Conservation (phyloP, 1,140 invertebrate species). For the Danaus melanippus region DNA sequence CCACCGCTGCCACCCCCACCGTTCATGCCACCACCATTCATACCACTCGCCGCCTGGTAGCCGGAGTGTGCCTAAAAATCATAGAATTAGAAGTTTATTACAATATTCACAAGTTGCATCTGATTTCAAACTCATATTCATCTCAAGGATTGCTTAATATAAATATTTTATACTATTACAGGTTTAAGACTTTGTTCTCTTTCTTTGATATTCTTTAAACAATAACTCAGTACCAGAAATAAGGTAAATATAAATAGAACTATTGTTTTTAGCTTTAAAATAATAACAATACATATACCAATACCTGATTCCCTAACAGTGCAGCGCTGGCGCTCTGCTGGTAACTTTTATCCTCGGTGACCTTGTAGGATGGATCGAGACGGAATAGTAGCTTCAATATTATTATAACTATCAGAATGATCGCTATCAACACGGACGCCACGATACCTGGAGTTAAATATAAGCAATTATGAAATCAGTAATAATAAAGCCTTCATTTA, state of each 20-base stretch:
- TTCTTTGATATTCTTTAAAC: too few species aligned
- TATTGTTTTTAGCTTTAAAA: too few species aligned
- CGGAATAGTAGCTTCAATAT: constrained; percentile 91
- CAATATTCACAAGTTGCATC: too few species aligned
- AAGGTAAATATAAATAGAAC: too few species aligned
- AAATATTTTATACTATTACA: too few species aligned
- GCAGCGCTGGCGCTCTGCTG: constrained; percentile 83
- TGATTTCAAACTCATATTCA: too few species aligned
- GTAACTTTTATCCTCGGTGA: constrained; percentile 87
- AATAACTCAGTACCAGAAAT: too few species aligned
- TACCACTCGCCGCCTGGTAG: constrained; percentile 32
- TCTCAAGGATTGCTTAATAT: too few species aligned
- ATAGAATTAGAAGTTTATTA: too few species aligned
- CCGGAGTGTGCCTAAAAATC: constrained; percentile 51
- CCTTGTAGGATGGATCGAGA: constrained; percentile 90
- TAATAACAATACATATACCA: constrained; percentile 13
- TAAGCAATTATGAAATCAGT: too few species aligned
- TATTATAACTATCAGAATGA: constrained; percentile 91
- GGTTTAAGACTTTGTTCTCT: too few species aligned
- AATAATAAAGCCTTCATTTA: too few species aligned
- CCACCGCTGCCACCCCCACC: constrained; percentile 38
- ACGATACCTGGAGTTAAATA: constrained; percentile 76
- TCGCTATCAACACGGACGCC: constrained; percentile 90
- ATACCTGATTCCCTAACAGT: constrained; percentile 76
- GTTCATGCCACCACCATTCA: constrained; percentile 24